phyloP scores from a whole-genome alignment of 2,888 invertebrate genomes.

The Homarus gammarus region DNA sequence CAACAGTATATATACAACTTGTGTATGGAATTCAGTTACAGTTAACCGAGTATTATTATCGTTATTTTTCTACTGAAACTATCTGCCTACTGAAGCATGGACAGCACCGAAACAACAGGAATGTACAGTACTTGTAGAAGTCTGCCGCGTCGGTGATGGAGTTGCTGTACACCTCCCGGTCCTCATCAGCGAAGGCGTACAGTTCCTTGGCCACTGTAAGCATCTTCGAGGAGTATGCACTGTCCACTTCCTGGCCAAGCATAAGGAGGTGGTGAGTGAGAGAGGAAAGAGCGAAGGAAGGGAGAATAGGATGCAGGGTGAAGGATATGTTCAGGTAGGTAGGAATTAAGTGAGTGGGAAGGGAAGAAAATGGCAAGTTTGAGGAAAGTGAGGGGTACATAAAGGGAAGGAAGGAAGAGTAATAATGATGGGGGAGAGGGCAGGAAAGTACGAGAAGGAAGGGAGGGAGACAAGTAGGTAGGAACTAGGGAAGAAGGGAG shows the following conservation, averaged over 20 bases:
- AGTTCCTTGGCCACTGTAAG: conserved; percentile 27
- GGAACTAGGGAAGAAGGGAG: no score
- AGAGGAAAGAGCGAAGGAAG: neutral
- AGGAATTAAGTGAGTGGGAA: neutral
- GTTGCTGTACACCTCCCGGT: conserved; percentile 76
- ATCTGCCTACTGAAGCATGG: no score
- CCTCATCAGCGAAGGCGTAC: conserved; percentile 50
- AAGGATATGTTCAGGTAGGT: neutral
- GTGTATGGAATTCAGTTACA: no score
- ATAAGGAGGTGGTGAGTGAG: neutral
- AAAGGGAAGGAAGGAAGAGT: neutral
- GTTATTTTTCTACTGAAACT: no score
- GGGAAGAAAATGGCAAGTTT: neutral
- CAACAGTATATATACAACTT: no score
- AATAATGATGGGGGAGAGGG: neutral
- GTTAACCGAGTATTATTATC: no score
- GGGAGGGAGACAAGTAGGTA: conserved; percentile 18
- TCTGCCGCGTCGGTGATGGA: conserved; percentile 76
- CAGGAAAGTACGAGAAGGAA: no score
- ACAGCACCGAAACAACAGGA: no score
- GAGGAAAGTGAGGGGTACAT: neutral
- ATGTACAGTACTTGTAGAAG: conserved; percentile 76
- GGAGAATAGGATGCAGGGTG: neutral
- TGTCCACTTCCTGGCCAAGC: conserved; percentile 14
- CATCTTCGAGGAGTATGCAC: conserved; percentile 8